phyloP scores from a whole-genome alignment of 2,113 vertebrate genomes.

The Sapayoa aenigma region DNA sequence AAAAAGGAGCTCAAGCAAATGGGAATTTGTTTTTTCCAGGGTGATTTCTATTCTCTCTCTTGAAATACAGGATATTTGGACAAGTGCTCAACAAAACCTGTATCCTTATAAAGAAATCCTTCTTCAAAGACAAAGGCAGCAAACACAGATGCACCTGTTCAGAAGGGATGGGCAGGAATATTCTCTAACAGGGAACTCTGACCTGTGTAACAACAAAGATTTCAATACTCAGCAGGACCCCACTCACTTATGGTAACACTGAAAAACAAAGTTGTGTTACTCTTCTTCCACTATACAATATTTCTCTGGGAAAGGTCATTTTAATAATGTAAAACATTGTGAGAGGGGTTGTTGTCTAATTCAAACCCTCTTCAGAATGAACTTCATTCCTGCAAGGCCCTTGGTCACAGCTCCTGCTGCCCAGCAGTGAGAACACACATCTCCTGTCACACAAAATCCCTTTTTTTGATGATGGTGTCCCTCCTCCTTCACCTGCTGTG shows the following conservation, averaged over 20 bases:
- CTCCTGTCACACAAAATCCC: not conserved
- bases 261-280: not conserved
- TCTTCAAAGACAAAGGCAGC: not conserved
- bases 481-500: too few species aligned
- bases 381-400: not conserved
- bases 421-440: not conserved
- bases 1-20: not conserved
- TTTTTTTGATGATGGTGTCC: too few species aligned
- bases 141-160: rapidly evolving
- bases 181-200: not conserved
- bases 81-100: not conserved
- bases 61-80: not conserved
- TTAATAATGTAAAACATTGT: not conserved
- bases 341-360: not conserved
- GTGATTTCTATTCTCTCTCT: not conserved
- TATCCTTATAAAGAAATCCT: not conserved
- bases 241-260: rapidly evolving
- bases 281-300: not conserved
- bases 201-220: not conserved
- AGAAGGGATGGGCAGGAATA: not conserved
- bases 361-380: not conserved
- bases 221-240: not conserved
- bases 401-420: not conserved
- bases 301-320: not conserved
- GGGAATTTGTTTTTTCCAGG: not conserved